A percentile compares a stretch with the other conserved stretches of the same genome.
These are phyloP conservation scores for Meloe dianella DNA, from an alignment of 2,888 invertebrate genomes.

Conservation along the genomic window DNA sequence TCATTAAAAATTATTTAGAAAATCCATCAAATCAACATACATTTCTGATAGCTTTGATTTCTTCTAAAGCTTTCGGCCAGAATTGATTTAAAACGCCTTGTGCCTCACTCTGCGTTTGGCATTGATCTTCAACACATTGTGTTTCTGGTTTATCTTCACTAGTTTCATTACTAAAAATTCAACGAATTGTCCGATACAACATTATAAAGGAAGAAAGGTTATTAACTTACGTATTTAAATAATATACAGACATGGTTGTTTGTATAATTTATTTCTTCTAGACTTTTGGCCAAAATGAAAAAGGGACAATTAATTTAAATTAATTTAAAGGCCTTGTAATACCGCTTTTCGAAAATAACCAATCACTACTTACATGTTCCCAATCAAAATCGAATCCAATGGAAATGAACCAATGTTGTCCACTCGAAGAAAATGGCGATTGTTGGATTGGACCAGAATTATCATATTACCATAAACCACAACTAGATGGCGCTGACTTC, in stretches of 20 bases:
- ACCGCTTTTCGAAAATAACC: conserved; percentile 39
- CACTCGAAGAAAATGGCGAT: conserved; percentile 12
- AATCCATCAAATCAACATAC: conserved; percentile 61
- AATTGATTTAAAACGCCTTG: conserved; percentile 76
- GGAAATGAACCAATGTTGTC: conserved; percentile 13
- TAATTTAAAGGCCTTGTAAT: not conserved
- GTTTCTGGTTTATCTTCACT: conserved; percentile 52
- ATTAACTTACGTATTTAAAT: conserved; percentile 73
- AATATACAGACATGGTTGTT: conserved; percentile 66
- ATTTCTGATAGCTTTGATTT: conserved; percentile 76
- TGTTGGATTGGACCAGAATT: conserved; percentile 11
- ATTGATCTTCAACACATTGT: conserved; percentile 52
- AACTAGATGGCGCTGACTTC: conserved; percentile 12
- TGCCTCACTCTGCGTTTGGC: conserved; percentile 68
- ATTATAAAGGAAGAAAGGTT: not conserved
- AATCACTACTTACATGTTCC: conserved; percentile 38
- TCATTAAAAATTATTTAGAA: not conserved
- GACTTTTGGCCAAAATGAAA: not conserved
- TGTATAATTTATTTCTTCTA: not conserved
- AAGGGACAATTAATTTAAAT: not conserved
- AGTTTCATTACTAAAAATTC: conserved; percentile 37
- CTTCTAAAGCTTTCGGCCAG: conserved; percentile 83
- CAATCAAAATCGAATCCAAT: conserved; percentile 33
- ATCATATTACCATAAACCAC: conserved; percentile 22
- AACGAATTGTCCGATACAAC: not conserved